Base-by-base conservation (phyloP, 1,140 invertebrate genomes). In the roundworm (Caenorhabditis elegans) region DNA sequence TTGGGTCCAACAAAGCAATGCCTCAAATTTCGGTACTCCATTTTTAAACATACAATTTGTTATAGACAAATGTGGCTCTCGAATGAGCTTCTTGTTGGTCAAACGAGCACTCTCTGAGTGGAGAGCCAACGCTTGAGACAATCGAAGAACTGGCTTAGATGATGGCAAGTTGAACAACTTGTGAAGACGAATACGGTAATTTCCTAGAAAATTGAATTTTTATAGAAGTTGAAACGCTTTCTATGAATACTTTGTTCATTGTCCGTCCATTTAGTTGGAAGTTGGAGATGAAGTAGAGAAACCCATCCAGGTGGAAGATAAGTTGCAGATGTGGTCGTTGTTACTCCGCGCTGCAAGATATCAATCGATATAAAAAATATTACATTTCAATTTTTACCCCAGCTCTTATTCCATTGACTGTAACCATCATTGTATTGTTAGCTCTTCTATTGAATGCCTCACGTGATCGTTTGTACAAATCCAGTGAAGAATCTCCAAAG, bases 281-380 rank as follows among this genome's bases (percentile, higher is more conserved):
- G 11, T 47, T 81, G 80, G 15, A 81, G 47, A 77, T 81, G 80
- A 43, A 81, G 43, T 15, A 81, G 49, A n/a, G 80, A 70, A 60
- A 24, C 13, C 80, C 80, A 81, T 36, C 75, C 80, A 10, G 65
- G 65, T 60, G 80, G 80, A 28, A 70, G 60, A 53, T 70, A 81
- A 17, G 60, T 65, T 11, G 80, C 80, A 5, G 80, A 81, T 17
- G 75, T 76, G 11, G 80, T 81, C 11, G 49, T 76, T 3, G 43
- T 49, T 1, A 81, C 19, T 4, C 28, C 34, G 10, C 60, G 26
- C 70, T 81, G 46, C 48, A 77, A 28, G 51, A 55, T 22, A 55
- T 11, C n/a, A 11, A 28, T 22, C 11, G 26, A 55, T 22, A n/a
- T 6, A 24, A 28, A 43, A 43, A 43, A 43, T 15, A 15, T 8